A percentile compares a stretch with the other conserved stretches of the same genome.
These are phyloP conservation scores for Heliconius himera DNA, from an alignment of 1,140 invertebrate species.

Conservation along the genomic window DNA sequence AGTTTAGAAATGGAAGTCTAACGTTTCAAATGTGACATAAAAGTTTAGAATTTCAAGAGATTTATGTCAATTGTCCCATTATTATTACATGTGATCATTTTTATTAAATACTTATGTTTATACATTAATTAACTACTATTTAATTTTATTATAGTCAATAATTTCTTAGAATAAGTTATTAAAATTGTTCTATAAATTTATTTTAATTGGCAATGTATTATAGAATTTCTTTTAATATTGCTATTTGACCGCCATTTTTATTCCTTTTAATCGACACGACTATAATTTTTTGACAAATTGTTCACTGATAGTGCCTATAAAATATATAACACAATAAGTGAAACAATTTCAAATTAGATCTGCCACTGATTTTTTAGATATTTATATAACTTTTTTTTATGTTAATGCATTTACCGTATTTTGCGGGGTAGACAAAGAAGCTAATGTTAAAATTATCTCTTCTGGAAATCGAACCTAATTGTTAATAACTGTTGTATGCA, in stretches of 20 bases:
- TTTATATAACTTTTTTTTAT: neutral
- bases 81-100: neutral
- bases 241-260: neutral
- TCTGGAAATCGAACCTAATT: neutral
- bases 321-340: neutral
- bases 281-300: neutral
- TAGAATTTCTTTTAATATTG: neutral
- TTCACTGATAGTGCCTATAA: constrained; percentile 4
- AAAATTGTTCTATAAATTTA: neutral
- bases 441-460: neutral
- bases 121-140: neutral
- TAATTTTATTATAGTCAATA: neutral
- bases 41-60: neutral
- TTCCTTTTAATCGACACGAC: constrained; percentile 2
- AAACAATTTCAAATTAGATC: neutral
- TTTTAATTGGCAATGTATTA: neutral
- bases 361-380: neutral
- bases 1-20: too few species aligned
- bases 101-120: neutral
- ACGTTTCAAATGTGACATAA: neutral
- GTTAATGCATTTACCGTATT: neutral
- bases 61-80: neutral
- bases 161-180: neutral
- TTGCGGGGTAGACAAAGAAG: neutral
- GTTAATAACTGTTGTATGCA: neutral